Evolutionary conservation across 2,113 vertebrate genomes (phyloP).

Genomic region (Chunga burmeisteri): DNA sequence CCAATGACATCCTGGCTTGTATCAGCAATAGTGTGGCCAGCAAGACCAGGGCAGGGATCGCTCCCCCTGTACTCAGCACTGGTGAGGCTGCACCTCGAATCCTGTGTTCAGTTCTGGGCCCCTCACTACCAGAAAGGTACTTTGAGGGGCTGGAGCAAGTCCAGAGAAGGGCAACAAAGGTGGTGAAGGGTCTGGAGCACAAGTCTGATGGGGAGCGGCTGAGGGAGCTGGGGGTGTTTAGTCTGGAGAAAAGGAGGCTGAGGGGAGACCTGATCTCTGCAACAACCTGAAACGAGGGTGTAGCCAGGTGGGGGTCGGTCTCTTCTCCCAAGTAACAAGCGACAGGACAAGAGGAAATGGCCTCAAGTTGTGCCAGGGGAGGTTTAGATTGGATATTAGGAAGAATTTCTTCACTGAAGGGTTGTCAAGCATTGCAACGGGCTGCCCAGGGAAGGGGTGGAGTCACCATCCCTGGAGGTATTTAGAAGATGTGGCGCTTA

Average conservation of each 20-base stretch:
- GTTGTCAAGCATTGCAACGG: neutral
- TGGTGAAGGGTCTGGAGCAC: neutral
- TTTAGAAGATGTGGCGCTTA: neutral
- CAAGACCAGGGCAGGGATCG: fast-evolving
- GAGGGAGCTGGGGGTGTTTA: fast-evolving
- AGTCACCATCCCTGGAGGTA: neutral
- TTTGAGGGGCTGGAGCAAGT: fast-evolving
- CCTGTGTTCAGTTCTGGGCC: neutral
- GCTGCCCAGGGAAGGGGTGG: neutral
- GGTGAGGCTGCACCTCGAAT: fast-evolving
- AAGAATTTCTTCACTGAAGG: neutral
- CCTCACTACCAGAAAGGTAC: too few species aligned
- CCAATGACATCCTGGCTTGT: neutral
- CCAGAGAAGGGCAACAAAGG: neutral
- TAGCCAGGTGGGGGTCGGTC: fast-evolving
- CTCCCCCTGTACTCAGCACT: fast-evolving
- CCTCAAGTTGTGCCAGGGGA: neutral
- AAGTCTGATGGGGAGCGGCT: fast-evolving
- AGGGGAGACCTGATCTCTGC: too few species aligned
- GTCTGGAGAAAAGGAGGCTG: neutral
- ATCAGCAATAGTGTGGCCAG: neutral
- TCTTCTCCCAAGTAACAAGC: neutral
- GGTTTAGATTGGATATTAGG: neutral
- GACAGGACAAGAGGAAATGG: neutral
- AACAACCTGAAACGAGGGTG: neutral